phyloP scores from a whole-genome alignment of 2,888 invertebrate species.

The Pristionchus mayeri region DNA sequence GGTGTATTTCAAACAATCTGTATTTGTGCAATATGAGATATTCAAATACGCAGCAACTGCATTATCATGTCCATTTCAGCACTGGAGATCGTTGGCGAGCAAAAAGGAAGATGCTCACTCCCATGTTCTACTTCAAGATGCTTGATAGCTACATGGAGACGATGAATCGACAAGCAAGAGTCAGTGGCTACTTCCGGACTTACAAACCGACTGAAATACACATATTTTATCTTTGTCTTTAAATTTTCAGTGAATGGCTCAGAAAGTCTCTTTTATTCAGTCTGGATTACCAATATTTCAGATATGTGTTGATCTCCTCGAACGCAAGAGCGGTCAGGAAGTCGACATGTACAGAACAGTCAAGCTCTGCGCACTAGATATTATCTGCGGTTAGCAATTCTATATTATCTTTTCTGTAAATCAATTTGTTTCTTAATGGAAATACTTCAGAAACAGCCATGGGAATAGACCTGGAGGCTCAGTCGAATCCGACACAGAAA shows the following conservation, averaged over 20 bases:
- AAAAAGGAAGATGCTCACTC: constrained; percentile 44
- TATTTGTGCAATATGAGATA: background rate
- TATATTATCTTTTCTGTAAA: no score
- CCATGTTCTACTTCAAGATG: constrained; percentile 46
- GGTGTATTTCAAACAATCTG: background rate
- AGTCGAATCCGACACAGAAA: no score
- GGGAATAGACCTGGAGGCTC: no score
- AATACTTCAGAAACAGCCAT: no score
- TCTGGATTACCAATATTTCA: no score
- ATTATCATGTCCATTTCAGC: background rate
- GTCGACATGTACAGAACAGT: no score
- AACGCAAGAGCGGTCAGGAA: background rate
- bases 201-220: no score
- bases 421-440: no score
- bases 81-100: background rate
- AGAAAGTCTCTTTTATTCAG: background rate
- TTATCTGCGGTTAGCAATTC: no score
- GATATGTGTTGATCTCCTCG: background rate
- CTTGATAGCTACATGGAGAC: constrained; percentile 16
- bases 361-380: no score
- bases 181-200: background rate
- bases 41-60: background rate
- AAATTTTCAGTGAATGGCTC: background rate
- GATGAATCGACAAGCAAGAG: constrained; percentile 42
- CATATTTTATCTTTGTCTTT: background rate